A percentile compares a stretch with the other conserved stretches of the same genome.
Conservation (phyloP, 2,113 vertebrate genomes). For the Galeopterus variegatus region DNA sequence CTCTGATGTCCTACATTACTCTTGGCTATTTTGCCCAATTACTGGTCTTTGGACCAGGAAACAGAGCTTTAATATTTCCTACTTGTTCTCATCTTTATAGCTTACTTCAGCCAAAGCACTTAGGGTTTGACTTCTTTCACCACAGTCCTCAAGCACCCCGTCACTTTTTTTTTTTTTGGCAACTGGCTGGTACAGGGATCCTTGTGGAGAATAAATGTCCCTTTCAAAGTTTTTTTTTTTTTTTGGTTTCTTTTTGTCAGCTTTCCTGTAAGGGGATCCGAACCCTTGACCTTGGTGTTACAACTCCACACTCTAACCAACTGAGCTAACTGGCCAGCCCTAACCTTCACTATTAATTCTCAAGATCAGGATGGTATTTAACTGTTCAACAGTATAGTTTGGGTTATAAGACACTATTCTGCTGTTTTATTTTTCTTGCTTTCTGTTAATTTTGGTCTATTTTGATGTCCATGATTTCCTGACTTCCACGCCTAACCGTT, state of each 20-base stretch:
- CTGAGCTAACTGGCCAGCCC: no score
- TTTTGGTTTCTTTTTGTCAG: no score
- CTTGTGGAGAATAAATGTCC: no score
- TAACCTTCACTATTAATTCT: not conserved
- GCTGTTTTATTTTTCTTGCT: not conserved
- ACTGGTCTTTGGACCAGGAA: not conserved
- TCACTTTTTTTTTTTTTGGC: no score
- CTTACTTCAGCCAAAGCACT: constrained; percentile 22
- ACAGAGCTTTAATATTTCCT: constrained; percentile 19
- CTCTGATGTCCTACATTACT: not conserved
- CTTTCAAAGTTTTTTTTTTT: no score
- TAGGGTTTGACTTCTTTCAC: constrained; percentile 42
- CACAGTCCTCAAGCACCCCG: not conserved
- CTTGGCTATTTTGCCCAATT: not conserved
- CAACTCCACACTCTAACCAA: no score
- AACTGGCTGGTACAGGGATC: no score
- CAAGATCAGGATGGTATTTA: not conserved
- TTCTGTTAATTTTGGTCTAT: constrained; percentile 35
- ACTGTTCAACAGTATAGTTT: constrained; percentile 7
- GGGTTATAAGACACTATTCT: constrained; percentile 17
- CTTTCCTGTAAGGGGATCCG: no score
- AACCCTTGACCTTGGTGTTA: no score
- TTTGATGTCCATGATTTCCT: constrained; percentile 1
- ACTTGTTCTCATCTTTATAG: not conserved
- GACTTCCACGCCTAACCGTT: not conserved